A percentile compares a stretch with the other conserved stretches of the same genome.
Evolutionary conservation across 92 coral and sea anemone species (phyloP).

Genomic region (Parazoanthus atlanticus): DNA sequence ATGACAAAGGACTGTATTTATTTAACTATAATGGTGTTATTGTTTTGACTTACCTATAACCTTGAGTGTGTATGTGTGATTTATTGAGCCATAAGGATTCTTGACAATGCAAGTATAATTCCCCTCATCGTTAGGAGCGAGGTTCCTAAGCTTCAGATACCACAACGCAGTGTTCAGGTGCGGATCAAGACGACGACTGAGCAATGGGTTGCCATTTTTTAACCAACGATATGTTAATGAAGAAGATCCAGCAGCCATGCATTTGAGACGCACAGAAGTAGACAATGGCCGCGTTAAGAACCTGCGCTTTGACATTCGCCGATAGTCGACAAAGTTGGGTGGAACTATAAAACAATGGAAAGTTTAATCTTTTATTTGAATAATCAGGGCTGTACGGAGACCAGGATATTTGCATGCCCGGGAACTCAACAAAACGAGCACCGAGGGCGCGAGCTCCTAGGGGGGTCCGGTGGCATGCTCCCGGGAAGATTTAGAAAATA

Average conservation of each 20-base stretch:
- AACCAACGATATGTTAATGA: constrained; percentile 83
- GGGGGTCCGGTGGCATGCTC: no score
- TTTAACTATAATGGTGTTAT: no score
- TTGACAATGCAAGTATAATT: constrained; percentile 86
- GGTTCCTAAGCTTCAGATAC: constrained; percentile 74
- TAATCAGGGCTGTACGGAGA: no score
- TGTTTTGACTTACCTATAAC: constrained; percentile 73
- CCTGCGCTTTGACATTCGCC: constrained; percentile 54
- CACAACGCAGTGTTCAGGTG: constrained; percentile 73
- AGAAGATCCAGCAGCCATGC: constrained; percentile 74
- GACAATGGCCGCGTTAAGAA: constrained; percentile 91
- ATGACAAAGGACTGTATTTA: no score
- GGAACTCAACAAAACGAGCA: no score
- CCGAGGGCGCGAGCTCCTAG: no score
- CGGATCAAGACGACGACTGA: constrained; percentile 75
- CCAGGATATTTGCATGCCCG: no score
- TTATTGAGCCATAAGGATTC: constrained; percentile 81
- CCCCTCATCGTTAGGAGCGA: constrained; percentile 78
- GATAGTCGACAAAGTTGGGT: constrained; percentile 59
- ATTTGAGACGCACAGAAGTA: constrained; percentile 63
- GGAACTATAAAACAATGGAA: constrained; percentile 41
- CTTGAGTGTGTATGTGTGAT: constrained; percentile 81
- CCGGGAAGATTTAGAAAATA: no score
- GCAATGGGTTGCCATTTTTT: constrained; percentile 68
- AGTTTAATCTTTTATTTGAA: not conserved